A percentile compares a stretch with the other conserved stretches of the same genome.
Evolutionary conservation across 2,797 vertebrate species (phyloP).

Genomic region (Poeciliopsis paucimaculata): DNA sequence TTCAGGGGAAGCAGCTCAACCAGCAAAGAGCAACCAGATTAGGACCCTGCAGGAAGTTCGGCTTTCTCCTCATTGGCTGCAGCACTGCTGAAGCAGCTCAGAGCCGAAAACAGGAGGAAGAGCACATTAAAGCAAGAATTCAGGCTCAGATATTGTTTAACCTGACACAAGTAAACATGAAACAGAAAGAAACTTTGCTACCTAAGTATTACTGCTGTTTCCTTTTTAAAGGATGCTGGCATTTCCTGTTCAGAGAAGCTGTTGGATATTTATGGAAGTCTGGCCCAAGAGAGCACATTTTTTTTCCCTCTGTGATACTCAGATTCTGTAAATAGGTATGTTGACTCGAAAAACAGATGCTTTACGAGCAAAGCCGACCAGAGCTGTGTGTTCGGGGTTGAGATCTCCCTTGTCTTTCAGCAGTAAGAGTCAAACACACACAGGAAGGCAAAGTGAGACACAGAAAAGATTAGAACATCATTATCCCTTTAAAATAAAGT

Average conservation of each 20-base stretch:
- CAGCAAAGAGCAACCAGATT: conserved; percentile 51
- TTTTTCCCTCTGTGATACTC: conserved; percentile 46
- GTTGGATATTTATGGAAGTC: conserved; percentile 65
- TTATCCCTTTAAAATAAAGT: conserved; percentile 1
- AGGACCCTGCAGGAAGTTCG: conserved; percentile 46
- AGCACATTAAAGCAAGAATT: conserved; percentile 72
- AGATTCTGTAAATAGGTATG: conserved; percentile 53
- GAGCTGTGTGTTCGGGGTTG: background rate
- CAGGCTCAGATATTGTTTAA: conserved; percentile 65
- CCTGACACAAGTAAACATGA: conserved; percentile 59
- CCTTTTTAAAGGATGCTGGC: conserved; percentile 60
- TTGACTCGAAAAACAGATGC: conserved; percentile 58
- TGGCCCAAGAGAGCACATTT: conserved; percentile 33
- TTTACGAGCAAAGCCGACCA: conserved; percentile 9
- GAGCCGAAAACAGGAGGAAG: conserved; percentile 64
- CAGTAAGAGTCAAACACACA: background rate
- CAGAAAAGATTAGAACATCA: background rate
- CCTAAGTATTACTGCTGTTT: conserved; percentile 41
- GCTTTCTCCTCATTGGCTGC: conserved; percentile 38
- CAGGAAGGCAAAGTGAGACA: too few species aligned
- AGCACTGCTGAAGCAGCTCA: conserved; percentile 37
- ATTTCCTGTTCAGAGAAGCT: conserved; percentile 66
- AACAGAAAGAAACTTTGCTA: conserved; percentile 20
- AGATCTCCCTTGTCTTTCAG: background rate
- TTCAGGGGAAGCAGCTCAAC: conserved; percentile 55